Evolutionary conservation across 2,888 invertebrate species (phyloP).

Genomic region (Cantharis flavilabris): DNA sequence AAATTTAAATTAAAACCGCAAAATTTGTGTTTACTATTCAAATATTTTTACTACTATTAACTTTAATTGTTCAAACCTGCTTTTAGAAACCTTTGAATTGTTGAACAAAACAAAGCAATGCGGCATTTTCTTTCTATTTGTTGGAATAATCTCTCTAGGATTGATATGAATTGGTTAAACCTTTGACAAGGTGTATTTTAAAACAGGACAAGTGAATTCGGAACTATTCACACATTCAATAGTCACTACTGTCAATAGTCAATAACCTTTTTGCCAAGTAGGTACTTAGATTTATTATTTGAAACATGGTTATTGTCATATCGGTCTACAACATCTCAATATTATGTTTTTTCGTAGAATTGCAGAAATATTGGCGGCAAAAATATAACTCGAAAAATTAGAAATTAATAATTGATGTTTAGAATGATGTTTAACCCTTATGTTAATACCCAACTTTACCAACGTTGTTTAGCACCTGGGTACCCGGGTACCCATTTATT

Average conservation of each 20-base stretch:
- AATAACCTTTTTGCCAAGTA: neutral
- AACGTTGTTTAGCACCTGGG: no score
- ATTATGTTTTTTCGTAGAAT: neutral
- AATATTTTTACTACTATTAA: no score
- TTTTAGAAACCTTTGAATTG: no score
- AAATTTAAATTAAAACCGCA: no score
- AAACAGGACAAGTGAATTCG: neutral
- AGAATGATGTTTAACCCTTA: neutral
- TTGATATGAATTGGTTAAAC: neutral
- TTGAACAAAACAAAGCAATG: no score
- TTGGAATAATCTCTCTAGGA: neutral
- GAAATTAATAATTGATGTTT: neutral
- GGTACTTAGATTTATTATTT: neutral
- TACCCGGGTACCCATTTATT: no score
- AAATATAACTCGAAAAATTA: neutral
- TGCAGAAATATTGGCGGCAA: neutral
- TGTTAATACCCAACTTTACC: no score
- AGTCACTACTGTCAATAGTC: neutral
- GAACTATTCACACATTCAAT: neutral
- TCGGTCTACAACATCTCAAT: neutral
- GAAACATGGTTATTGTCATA: neutral
- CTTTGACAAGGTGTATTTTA: neutral
- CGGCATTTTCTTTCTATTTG: neutral
- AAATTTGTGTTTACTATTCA: no score
- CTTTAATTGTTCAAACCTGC: no score